Base-by-base conservation (phyloP, 2,113 vertebrate species). In the Melospiza georgiana region DNA sequence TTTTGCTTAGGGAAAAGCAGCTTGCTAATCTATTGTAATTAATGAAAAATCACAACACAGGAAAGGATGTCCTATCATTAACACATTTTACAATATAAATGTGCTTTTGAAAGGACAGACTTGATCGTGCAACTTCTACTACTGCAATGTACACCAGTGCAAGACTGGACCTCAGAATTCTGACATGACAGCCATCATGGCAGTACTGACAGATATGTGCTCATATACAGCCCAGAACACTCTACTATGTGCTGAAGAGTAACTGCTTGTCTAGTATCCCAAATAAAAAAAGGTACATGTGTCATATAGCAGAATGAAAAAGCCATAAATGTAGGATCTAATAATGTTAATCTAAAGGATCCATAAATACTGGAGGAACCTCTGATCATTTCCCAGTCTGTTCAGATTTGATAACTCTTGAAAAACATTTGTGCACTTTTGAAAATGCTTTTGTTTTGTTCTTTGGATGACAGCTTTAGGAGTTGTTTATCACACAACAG, bases 1-100 rank as follows among this genome's bases (percentile, higher is more conserved):
- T 93, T 92, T 91, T 93, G 33, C 89, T 88, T 62, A 55, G 61
- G 79, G n/a, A 90, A 86, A 96, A 88, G 5, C 23, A 81, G 20
- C 8, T 79, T 90, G 31, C 43, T 89, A 46, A 75, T 90, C 52
- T 65, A 73, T 23, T 83, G 51, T 57, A 84, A 39, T 87, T 73
- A 72, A 72, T 59, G 69, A 65, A 88, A 92, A 93, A 78, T 35
- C 35, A 55, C 24, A 71, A 44, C 51, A 59, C 22, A 46, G 71
- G 21, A 89, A 94, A 94, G 21, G n/a, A 90, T 72, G 13, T 59
- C 65, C 25, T 23, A 49, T 74, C 16, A 15, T 62, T 83, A 84
- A 63, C 8, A 4, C 80, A 51, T 72, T 95, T 91, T 61, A 58
- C 10, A 80, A 59, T 59, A 51, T 7, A 63, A 71, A 67, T 61